A percentile compares a stretch with the other conserved stretches of the same genome.
Evolutionary conservation across 2,113 vertebrate species (phyloP).

Genomic region (Pipa parva): DNA sequence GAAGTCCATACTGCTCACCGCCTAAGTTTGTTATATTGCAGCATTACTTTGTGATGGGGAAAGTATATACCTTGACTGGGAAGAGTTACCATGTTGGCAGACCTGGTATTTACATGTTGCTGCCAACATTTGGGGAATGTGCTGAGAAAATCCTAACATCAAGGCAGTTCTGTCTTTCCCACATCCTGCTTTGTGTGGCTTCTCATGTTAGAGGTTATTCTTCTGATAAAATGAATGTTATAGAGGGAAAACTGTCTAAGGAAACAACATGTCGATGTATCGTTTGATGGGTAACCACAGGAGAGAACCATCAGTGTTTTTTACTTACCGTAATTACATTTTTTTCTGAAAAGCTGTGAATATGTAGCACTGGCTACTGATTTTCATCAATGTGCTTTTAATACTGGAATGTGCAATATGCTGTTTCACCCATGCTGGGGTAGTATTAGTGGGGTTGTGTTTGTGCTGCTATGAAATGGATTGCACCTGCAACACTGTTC

Average conservation of each 20-base stretch:
- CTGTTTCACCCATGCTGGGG: background rate
- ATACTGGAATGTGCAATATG: background rate
- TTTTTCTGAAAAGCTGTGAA: background rate
- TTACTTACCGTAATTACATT: background rate
- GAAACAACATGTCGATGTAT: slow-evolving; percentile 8
- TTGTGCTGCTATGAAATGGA: background rate
- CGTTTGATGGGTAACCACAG: slow-evolving; percentile 12
- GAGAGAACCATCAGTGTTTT: slow-evolving; percentile 7
- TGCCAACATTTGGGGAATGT: slow-evolving; percentile 30
- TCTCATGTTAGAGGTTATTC: slow-evolving; percentile 34
- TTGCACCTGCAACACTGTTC: background rate
- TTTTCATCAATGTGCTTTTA: slow-evolving; percentile 2
- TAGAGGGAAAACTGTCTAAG: slow-evolving; percentile 4
- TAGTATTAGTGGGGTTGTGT: no score
- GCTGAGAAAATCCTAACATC: slow-evolving; percentile 16
- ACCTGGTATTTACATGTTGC: slow-evolving; percentile 16
- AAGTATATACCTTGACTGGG: background rate
- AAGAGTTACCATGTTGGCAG: slow-evolving; percentile 21
- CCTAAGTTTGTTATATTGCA: no score
- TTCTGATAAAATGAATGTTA: slow-evolving; percentile 22
- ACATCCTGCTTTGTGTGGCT: slow-evolving; percentile 30
- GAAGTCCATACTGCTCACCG: no score
- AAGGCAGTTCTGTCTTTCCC: slow-evolving; percentile 29
- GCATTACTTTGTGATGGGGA: background rate
- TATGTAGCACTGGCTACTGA: background rate